phyloP scores from a whole-genome alignment of 2,888 invertebrate species.

The Drosophila anceps region DNA sequence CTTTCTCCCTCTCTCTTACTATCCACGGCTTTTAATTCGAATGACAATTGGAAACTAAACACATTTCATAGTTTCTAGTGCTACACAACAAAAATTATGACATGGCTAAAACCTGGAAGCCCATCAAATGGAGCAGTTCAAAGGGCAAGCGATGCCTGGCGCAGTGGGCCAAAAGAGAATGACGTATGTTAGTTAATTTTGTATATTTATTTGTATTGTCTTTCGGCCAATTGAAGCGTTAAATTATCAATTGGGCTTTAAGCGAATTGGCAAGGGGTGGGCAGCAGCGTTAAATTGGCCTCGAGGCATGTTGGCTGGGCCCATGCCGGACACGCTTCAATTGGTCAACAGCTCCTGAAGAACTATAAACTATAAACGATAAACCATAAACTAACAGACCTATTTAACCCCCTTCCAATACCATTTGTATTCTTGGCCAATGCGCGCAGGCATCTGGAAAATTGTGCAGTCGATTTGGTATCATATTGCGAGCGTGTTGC shows the following conservation, averaged over 20 bases:
- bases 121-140: conserved; percentile 1
- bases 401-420: not conserved
- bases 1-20: not conserved
- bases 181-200: conserved; percentile 37
- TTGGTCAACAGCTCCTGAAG: conserved; percentile 62
- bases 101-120: conserved; percentile 51
- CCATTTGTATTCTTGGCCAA: not conserved
- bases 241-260: conserved; percentile 79
- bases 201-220: conserved; percentile 10
- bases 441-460: conserved; percentile 74
- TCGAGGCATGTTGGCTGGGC: conserved; percentile 45
- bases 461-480: conserved; percentile 65
- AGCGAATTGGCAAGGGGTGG: conserved; percentile 54
- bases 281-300: conserved; percentile 77
- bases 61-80: conserved; percentile 47
- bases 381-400: conserved; percentile 12
- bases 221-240: conserved; percentile 77
- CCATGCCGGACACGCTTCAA: conserved; percentile 70
- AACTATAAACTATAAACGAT: conserved; percentile 24
- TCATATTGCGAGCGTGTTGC: conserved; percentile 53
- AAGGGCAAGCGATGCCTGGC: conserved; percentile 36
- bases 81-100: conserved; percentile 64
- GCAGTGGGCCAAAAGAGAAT: conserved; percentile 53
- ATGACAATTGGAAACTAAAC: conserved; percentile 70
- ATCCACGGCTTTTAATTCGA: conserved; percentile 63